These are phyloP conservation scores for Climacteris rufus DNA, from an alignment of 2,113 vertebrate genomes.

Conservation along the genomic window DNA sequence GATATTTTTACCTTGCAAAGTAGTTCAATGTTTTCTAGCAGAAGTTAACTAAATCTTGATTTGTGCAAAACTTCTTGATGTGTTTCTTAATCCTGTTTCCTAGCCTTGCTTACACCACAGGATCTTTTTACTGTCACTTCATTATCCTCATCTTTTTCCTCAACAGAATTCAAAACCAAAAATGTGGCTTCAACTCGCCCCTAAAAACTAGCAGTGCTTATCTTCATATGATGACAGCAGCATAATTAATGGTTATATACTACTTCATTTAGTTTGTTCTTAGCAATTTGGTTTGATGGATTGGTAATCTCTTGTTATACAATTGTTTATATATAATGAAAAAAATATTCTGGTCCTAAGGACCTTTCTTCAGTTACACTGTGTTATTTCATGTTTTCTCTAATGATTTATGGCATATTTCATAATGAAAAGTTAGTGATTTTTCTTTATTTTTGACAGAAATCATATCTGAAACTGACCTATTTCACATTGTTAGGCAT, in stretches of 20 bases:
- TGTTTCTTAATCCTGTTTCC: not conserved
- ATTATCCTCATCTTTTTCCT: not conserved
- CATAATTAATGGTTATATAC: not conserved
- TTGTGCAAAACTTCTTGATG: not conserved
- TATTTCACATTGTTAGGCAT: not conserved
- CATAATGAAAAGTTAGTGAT: not conserved
- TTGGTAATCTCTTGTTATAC: not conserved
- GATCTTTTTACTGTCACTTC: not conserved
- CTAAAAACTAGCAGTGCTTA: not conserved
- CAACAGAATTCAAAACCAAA: not conserved
- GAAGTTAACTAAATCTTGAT: not conserved
- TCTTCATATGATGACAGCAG: not conserved
- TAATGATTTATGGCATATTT: not conserved
- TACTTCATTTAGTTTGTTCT: not conserved
- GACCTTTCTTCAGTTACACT: not conserved
- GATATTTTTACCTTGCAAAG: not conserved
- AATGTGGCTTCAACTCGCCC: not conserved
- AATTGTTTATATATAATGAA: not conserved
- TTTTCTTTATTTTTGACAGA: not conserved
- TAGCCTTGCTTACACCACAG: not conserved
- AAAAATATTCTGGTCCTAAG: not conserved
- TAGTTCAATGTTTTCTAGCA: not conserved
- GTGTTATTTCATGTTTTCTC: not conserved
- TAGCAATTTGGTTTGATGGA: not conserved
- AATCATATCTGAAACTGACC: not conserved